Evolutionary conservation across 2,797 vertebrate genomes (phyloP).

Genomic region (Clamator glandarius): DNA sequence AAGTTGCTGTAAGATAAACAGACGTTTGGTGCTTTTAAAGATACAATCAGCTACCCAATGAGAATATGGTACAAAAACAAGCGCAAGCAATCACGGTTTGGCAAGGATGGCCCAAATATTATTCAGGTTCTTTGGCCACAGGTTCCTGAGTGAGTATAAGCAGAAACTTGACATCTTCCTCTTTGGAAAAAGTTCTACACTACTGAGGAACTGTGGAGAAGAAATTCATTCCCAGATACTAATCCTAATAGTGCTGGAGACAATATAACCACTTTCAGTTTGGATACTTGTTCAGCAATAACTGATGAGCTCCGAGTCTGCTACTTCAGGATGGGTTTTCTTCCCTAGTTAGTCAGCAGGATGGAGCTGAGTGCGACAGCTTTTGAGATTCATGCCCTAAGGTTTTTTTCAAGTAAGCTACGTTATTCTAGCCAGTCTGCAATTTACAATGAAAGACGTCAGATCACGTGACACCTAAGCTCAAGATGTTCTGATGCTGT

Average conservation of each 20-base stretch:
- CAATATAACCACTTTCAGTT: background rate
- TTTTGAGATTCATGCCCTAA: background rate
- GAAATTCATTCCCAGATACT: background rate
- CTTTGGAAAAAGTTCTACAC: background rate
- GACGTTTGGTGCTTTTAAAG: background rate
- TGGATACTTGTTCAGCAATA: background rate
- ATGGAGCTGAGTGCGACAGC: background rate
- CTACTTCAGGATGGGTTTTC: background rate
- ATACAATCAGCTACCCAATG: background rate
- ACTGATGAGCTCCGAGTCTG: background rate
- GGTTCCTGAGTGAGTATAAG: background rate
- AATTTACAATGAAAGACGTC: background rate
- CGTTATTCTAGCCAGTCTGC: background rate
- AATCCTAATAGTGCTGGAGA: background rate
- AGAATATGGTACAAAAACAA: background rate
- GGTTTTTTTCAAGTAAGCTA: background rate
- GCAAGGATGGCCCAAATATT: background rate
- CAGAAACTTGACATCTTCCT: background rate
- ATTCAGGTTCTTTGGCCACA: background rate
- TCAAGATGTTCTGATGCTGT: background rate
- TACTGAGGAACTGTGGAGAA: background rate
- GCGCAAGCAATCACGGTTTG: background rate
- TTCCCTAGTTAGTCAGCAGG: background rate
- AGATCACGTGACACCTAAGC: background rate
- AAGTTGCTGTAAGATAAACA: background rate